Conservation (phyloP, 2,113 vertebrate species). For the Sylvia atricapilla region DNA sequence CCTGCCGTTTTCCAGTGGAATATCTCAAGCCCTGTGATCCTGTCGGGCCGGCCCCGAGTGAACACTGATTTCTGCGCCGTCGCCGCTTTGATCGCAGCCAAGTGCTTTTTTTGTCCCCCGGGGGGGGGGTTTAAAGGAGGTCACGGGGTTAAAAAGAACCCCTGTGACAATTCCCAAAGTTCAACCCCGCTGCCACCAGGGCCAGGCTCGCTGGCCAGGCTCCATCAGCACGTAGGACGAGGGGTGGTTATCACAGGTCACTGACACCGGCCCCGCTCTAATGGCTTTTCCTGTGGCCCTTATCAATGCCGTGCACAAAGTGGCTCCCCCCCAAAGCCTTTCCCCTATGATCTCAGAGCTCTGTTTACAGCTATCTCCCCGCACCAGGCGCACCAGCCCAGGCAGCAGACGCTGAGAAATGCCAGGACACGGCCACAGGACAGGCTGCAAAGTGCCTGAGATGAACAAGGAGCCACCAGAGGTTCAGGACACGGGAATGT, state of each 20-base stretch:
- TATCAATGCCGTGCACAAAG: constrained; percentile 76
- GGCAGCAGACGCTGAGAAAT: constrained; percentile 66
- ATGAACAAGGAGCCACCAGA: constrained; percentile 37
- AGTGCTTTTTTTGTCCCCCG: neutral
- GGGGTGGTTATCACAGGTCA: constrained; percentile 65
- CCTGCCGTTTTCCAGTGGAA: neutral
- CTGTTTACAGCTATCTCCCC: constrained; percentile 69
- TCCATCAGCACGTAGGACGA: constrained; percentile 59
- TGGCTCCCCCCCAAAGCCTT: constrained; percentile 47
- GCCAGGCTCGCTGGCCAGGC: neutral
- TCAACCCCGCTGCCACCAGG: constrained; percentile 29
- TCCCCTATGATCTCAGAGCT: constrained; percentile 62
- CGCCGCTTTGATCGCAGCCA: constrained; percentile 39
- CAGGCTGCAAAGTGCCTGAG: constrained; percentile 52
- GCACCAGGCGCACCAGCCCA: constrained; percentile 66
- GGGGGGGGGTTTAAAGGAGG: constrained; percentile 33
- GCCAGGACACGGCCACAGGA: constrained; percentile 48
- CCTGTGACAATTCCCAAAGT: constrained; percentile 61
- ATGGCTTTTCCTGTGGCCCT: constrained; percentile 78
- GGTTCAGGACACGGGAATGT: neutral
- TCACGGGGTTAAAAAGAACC: constrained; percentile 60
- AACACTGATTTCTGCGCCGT: neutral
- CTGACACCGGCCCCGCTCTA: constrained; percentile 34
- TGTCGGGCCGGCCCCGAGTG: neutral
- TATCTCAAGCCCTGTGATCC: neutral